Percentiles rank a stretch among this genome's conserved stretches.
Conservation (phyloP, 2,888 invertebrate species). For the Ectropis crepuscularia region DNA sequence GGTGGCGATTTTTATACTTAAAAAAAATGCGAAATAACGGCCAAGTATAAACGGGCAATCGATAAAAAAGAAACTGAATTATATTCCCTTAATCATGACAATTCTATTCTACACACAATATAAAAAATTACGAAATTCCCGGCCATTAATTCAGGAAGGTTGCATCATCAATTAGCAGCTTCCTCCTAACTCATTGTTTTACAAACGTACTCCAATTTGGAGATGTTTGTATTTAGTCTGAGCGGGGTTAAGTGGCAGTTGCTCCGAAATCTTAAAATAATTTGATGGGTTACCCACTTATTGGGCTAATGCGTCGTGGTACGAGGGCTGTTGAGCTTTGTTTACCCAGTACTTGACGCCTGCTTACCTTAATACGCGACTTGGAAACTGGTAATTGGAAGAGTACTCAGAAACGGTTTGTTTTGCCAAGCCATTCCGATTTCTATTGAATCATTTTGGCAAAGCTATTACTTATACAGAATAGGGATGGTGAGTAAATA, state of each 20-base stretch:
- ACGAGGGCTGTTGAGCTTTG: neutral
- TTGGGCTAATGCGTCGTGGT: conserved; percentile 31
- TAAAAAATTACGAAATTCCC: neutral
- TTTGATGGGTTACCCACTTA: conserved; percentile 43
- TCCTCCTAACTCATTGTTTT: conserved; percentile 61
- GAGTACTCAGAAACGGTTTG: neutral
- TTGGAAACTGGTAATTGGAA: neutral
- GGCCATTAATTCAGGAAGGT: conserved; percentile 41
- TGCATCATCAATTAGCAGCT: conserved; percentile 43
- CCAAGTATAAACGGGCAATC: too few species aligned
- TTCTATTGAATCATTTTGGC: too few species aligned
- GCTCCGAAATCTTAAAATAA: conserved; percentile 47
- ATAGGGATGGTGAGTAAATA: too few species aligned
- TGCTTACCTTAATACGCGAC: neutral
- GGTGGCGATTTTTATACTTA: too few species aligned
- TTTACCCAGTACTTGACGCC: conserved; percentile 3
- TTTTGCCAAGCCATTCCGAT: too few species aligned
- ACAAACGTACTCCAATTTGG: conserved; percentile 50
- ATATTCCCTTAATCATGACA: too few species aligned
- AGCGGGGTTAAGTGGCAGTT: conserved; percentile 47
- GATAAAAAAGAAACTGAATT: too few species aligned
- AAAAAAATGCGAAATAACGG: too few species aligned
- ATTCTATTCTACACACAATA: too few species aligned
- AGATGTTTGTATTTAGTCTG: conserved; percentile 41
- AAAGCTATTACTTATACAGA: too few species aligned